These are phyloP conservation scores for Acrossocheilus fasciatus DNA, from an alignment of 2,797 vertebrate species.

Conservation along the genomic window DNA sequence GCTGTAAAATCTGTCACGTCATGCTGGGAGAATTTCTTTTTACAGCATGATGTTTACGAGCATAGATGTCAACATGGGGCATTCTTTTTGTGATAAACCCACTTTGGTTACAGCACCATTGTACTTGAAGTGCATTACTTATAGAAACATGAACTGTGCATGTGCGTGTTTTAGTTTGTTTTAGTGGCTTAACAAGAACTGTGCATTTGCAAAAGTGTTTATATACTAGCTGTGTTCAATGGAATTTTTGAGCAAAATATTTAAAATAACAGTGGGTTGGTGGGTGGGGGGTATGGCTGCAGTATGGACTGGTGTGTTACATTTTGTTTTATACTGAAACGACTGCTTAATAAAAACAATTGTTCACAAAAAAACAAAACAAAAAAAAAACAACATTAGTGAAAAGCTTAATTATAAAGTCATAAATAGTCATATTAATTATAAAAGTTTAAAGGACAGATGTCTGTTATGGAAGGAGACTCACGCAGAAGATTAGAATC, in stretches of 20 bases:
- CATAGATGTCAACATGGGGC: constrained; percentile 54
- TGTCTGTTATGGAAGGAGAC: constrained; percentile 20
- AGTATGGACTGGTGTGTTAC: too few species aligned
- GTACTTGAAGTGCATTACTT: neutral
- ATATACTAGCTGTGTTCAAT: neutral
- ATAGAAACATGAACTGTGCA: neutral
- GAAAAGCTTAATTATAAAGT: neutral
- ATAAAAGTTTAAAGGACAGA: constrained; percentile 74
- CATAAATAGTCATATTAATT: neutral
- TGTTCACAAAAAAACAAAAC: too few species aligned
- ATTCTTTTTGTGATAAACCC: constrained; percentile 29
- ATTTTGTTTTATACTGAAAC: too few species aligned
- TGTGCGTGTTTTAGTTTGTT: neutral
- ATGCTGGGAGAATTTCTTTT: constrained; percentile 58
- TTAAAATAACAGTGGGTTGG: neutral
- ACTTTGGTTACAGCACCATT: constrained; percentile 7
- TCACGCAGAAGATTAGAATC: too few species aligned
- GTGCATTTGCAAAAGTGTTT: neutral
- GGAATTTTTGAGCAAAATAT: neutral
- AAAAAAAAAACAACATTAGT: neutral
- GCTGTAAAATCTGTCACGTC: constrained; percentile 60
- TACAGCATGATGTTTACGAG: constrained; percentile 55
- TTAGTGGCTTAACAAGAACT: neutral
- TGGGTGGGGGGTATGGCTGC: too few species aligned
- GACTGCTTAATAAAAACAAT: too few species aligned